phyloP scores from a whole-genome alignment of 2,113 vertebrate genomes.

The Percina caprodes region DNA sequence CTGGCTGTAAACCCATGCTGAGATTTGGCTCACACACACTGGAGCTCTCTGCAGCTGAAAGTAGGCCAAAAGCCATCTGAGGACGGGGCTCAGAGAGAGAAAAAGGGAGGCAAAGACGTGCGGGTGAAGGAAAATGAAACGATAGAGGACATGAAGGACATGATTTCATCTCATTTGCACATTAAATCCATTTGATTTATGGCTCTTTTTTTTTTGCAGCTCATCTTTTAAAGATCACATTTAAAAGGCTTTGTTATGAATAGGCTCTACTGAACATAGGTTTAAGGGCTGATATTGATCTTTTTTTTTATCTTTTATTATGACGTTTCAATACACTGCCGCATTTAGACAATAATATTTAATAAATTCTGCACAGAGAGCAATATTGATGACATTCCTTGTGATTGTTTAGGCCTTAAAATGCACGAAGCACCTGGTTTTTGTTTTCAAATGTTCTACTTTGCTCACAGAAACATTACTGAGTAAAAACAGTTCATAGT shows the following conservation, averaged over 20 bases:
- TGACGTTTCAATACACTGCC: background rate
- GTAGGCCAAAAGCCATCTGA: slow-evolving; percentile 84
- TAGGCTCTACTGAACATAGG: fast-evolving
- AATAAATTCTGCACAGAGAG: background rate
- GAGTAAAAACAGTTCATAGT: too few species aligned
- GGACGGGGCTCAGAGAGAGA: slow-evolving; percentile 67
- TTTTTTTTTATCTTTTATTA: background rate
- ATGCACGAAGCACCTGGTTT: too few species aligned
- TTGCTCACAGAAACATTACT: too few species aligned
- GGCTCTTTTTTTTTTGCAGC: background rate
- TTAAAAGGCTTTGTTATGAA: background rate
- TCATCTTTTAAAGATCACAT: background rate
- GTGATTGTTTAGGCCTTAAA: background rate
- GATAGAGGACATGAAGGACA: background rate
- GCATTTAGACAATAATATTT: background rate
- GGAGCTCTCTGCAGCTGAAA: slow-evolving; percentile 74
- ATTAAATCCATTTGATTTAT: background rate
- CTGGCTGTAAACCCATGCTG: slow-evolving; percentile 71
- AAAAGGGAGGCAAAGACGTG: slow-evolving; percentile 6
- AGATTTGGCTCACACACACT: slow-evolving; percentile 68
- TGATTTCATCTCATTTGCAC: background rate
- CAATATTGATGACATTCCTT: background rate
- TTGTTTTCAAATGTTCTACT: too few species aligned
- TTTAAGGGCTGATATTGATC: background rate
- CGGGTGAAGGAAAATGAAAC: background rate